These are phyloP conservation scores for Lycocerus yunnanus DNA, from an alignment of 2,888 invertebrate genomes.

Conservation along the genomic window DNA sequence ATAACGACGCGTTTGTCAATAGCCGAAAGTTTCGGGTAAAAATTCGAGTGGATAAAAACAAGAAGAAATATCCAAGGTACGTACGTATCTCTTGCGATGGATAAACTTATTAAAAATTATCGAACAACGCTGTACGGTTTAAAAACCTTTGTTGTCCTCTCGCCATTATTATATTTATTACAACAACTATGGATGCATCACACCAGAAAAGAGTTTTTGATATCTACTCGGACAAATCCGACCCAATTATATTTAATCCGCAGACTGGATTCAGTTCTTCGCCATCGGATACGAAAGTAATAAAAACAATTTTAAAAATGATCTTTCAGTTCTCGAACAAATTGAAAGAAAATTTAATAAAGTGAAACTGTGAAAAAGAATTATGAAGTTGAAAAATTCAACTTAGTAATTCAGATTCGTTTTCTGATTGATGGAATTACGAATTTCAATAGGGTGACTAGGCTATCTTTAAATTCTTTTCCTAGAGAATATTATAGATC, in stretches of 20 bases:
- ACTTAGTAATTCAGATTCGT: slow-evolving; percentile 27
- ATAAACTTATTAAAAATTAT: background rate
- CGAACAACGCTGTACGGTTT: background rate
- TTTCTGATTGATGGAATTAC: slow-evolving; percentile 25
- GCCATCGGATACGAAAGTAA: slow-evolving; percentile 18
- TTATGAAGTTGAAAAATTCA: slow-evolving; percentile 28
- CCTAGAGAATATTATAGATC: slow-evolving; percentile 13
- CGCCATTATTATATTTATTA: background rate
- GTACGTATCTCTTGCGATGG: too few relatives aligned
- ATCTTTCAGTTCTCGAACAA: slow-evolving; percentile 30
- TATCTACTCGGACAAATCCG: slow-evolving; percentile 7
- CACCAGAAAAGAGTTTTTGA: background rate
- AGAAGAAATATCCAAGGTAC: background rate
- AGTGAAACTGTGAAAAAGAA: slow-evolving; percentile 30
- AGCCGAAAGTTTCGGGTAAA: background rate
- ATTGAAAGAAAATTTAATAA: slow-evolving; percentile 33
- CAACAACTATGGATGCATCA: background rate
- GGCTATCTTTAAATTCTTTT: slow-evolving; percentile 15
- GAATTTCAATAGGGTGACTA: slow-evolving; percentile 24
- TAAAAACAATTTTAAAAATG: slow-evolving; percentile 30
- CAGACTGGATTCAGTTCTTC: slow-evolving; percentile 16
- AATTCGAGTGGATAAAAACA: background rate
- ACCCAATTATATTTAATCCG: slow-evolving; percentile 27
- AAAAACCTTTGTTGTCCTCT: background rate
- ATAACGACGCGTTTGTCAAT: background rate